A percentile compares a stretch with the other conserved stretches of the same genome.
These are phyloP conservation scores for Gymnoscelis rufifasciata DNA, from an alignment of 2,888 invertebrate genomes.

Conservation along the genomic window DNA sequence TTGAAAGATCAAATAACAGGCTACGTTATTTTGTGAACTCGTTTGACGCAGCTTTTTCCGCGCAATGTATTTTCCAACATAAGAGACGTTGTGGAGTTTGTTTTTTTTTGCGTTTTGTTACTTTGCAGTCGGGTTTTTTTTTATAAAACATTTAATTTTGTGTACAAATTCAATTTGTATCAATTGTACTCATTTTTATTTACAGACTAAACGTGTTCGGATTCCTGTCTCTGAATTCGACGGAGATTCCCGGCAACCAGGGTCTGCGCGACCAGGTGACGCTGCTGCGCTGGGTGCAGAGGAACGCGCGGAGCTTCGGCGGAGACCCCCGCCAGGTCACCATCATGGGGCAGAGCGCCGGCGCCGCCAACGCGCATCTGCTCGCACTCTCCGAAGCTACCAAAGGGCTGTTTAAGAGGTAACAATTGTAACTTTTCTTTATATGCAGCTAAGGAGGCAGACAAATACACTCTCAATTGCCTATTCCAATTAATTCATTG, in stretches of 20 bases:
- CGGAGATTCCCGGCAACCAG: conserved; percentile 63
- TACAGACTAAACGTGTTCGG: conserved; percentile 64
- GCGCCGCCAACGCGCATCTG: conserved; percentile 53
- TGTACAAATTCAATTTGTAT: no score
- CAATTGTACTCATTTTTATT: neutral
- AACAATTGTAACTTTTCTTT: neutral
- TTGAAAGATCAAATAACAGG: no score
- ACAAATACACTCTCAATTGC: no score
- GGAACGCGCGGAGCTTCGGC: conserved; percentile 57
- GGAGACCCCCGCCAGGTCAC: conserved; percentile 64
- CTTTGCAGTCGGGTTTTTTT: no score
- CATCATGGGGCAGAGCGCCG: conserved; percentile 67
- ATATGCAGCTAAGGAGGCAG: no score
- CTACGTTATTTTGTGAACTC: no score
- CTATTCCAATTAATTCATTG: no score
- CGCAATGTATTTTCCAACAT: no score
- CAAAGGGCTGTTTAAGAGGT: conserved; percentile 58
- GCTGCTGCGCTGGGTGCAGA: conserved; percentile 61
- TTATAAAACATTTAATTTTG: no score
- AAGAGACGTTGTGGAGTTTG: no score
- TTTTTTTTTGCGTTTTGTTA: no score
- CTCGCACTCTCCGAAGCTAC: conserved; percentile 53
- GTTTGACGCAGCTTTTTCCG: no score
- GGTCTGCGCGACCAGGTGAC: conserved; percentile 66
- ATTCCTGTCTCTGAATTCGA: conserved; percentile 59